A percentile compares a stretch with the other conserved stretches of the same genome.
Conservation (phyloP, 2,888 invertebrate species). For the Cosmopolites sordidus region DNA sequence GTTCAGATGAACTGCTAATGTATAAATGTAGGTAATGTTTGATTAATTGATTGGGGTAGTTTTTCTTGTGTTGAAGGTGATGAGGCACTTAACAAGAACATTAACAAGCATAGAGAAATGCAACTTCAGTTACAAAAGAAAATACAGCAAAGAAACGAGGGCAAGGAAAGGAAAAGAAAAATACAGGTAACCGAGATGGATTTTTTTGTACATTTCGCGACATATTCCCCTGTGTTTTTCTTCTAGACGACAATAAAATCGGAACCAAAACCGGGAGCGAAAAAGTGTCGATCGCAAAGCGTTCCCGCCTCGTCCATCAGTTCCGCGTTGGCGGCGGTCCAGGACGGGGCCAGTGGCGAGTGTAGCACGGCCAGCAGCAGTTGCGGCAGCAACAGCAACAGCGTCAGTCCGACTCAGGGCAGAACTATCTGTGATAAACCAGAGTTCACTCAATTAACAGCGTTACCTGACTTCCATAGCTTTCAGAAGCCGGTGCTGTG, state of each 20-base stretch:
- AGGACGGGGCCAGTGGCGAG: constrained; percentile 20
- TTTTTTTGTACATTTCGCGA: too few species aligned
- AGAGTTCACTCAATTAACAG: constrained; percentile 43
- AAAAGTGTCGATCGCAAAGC: constrained; percentile 35
- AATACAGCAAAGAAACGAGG: constrained; percentile 63
- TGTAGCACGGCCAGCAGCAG: constrained; percentile 50
- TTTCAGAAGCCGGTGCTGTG: constrained; percentile 42
- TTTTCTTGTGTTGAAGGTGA: constrained; percentile 20
- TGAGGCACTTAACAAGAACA: constrained; percentile 31
- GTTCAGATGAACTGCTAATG: too few species aligned
- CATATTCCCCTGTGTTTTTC: too few species aligned
- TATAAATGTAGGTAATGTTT: too few species aligned
- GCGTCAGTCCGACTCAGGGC: constrained; percentile 34
- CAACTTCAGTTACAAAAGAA: constrained; percentile 64
- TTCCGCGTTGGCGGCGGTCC: constrained; percentile 18
- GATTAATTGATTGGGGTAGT: too few species aligned
- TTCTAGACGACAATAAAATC: constrained; percentile 30
- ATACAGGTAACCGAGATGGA: constrained; percentile 49
- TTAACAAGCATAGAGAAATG: constrained; percentile 54
- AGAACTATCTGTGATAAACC: constrained; percentile 48
- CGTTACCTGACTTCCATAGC: constrained; percentile 50
- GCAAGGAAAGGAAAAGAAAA: constrained; percentile 60
- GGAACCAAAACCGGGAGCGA: constrained; percentile 35
- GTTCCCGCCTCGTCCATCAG: constrained; percentile 44
- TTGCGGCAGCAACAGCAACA: constrained; percentile 46